phyloP scores from a whole-genome alignment of 2,797 vertebrate species.

The Ptychadena robeensis region DNA sequence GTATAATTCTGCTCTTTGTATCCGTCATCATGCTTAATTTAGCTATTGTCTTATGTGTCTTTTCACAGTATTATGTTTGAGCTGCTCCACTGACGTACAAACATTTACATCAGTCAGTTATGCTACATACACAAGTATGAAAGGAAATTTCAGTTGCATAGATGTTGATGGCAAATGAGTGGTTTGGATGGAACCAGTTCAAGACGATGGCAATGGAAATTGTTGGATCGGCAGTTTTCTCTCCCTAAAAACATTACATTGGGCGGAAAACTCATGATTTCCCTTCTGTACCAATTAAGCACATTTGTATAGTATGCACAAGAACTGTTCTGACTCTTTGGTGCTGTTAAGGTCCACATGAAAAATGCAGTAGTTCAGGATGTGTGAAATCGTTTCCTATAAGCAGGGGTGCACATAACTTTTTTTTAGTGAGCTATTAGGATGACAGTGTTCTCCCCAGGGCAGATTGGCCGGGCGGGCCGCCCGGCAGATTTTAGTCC shows the following conservation, averaged over 20 bases:
- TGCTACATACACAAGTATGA: not conserved
- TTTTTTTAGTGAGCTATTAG: too few relatives aligned
- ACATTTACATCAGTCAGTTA: not conserved
- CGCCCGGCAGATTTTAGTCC: too few relatives aligned
- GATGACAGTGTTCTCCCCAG: too few relatives aligned
- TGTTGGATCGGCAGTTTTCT: slow-evolving; percentile 22
- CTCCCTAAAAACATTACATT: not conserved
- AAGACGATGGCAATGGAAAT: not conserved
- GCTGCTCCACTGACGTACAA: not conserved
- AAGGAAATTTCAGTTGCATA: not conserved
- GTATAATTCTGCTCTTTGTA: slow-evolving; percentile 36
- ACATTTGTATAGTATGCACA: not conserved
- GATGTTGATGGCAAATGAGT: not conserved
- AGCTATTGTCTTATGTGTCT: slow-evolving; percentile 22
- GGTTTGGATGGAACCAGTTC: not conserved
- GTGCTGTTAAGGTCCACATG: not conserved
- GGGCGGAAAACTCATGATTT: not conserved
- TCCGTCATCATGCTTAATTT: slow-evolving; percentile 38
- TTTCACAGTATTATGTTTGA: slow-evolving; percentile 1
- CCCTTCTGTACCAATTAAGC: not conserved
- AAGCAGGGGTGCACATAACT: too few relatives aligned
- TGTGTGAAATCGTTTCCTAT: too few relatives aligned
- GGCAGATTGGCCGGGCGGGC: too few relatives aligned
- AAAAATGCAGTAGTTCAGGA: not conserved
- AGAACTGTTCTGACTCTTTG: not conserved